These are phyloP conservation scores for Peromyscus nudipes DNA, from an alignment of 2,797 vertebrate species.

Conservation along the genomic window DNA sequence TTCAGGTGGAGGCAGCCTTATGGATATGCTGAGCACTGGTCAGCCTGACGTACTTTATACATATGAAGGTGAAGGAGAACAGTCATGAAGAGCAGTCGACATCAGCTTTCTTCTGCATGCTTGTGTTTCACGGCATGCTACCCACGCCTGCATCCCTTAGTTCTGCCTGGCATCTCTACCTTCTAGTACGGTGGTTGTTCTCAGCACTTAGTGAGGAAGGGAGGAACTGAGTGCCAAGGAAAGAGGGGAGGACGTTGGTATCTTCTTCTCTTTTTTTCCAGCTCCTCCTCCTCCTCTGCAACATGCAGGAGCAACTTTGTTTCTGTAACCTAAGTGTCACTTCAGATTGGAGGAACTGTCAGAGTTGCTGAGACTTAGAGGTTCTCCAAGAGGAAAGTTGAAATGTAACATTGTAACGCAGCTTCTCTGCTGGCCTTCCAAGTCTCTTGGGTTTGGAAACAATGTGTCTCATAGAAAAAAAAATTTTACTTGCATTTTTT, in stretches of 20 bases:
- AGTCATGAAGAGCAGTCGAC: not conserved
- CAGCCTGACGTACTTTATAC: not conserved
- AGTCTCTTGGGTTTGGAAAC: slow-evolving; percentile 69
- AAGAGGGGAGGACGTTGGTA: not conserved
- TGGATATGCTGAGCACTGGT: not conserved
- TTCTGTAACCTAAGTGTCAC: not conserved
- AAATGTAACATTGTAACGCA: slow-evolving; percentile 29
- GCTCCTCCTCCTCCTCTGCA: not conserved
- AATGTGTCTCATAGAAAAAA: slow-evolving; percentile 50
- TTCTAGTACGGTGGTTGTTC: not conserved
- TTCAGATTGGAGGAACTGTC: not conserved
- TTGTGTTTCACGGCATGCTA: not conserved
- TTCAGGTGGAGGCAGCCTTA: slow-evolving; percentile 5
- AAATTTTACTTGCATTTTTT: slow-evolving; percentile 15
- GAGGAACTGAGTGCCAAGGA: not conserved
- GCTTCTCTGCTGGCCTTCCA: not conserved
- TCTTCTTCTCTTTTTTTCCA: not conserved
- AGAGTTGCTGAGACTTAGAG: not conserved
- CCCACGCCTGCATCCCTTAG: not conserved
- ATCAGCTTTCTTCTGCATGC: not conserved
- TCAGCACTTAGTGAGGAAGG: not conserved
- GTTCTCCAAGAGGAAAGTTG: not conserved
- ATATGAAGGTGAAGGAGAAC: not conserved
- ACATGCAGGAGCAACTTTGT: not conserved
- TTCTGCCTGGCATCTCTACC: not conserved